Percentiles rank a stretch among this genome's conserved stretches.
phyloP scores from a whole-genome alignment of 64 coral and sea anemone species.

The Dendrophyllia cribrosa region DNA sequence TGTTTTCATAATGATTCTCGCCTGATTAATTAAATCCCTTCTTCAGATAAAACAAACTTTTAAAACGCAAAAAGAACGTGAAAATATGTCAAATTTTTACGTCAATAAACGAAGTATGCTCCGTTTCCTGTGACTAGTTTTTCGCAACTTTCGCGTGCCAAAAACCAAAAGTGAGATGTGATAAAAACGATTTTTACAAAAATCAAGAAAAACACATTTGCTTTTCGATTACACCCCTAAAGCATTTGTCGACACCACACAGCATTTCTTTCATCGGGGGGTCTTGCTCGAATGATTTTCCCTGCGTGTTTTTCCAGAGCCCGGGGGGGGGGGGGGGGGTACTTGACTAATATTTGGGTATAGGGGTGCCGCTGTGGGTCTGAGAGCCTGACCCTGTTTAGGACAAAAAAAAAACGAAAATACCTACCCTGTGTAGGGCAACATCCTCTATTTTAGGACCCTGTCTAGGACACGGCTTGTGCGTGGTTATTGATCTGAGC shows the following conservation, averaged over 20 bases:
- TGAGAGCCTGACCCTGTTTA: no score
- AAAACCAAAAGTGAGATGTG: neutral
- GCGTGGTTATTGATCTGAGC: no score
- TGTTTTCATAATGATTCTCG: neutral
- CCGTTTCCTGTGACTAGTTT: neutral
- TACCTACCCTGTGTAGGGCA: no score
- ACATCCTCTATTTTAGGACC: no score
- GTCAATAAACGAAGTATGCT: neutral
- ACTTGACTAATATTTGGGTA: no score
- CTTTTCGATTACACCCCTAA: neutral
- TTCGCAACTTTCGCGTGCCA: slow-evolving; percentile 4
- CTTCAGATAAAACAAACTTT: neutral
- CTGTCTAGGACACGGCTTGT: no score
- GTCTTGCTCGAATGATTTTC: neutral
- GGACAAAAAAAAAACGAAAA: no score
- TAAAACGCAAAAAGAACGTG: neutral
- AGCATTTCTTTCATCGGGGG: neutral
- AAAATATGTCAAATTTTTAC: neutral
- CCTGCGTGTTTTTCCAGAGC: neutral
- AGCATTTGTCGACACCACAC: neutral
- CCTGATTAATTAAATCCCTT: neutral
- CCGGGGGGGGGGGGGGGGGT: no score
- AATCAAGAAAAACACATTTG: neutral
- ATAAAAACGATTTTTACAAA: neutral
- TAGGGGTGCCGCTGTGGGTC: no score